Evolutionary conservation across 2,888 invertebrate species (phyloP).

Genomic region (Chloromyia formosa): DNA sequence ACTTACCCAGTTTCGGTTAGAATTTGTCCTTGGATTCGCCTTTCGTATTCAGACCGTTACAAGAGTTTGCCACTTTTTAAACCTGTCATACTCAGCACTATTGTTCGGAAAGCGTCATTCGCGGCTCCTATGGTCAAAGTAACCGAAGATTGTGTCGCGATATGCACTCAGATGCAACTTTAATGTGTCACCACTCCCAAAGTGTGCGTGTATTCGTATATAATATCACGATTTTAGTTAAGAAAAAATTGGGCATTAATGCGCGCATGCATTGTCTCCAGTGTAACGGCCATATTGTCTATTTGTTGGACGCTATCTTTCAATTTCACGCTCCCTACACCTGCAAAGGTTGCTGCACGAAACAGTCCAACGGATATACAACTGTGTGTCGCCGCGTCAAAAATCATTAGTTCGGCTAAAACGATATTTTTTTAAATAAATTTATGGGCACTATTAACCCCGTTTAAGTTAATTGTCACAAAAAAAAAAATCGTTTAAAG

Average conservation of each 20-base stretch:
- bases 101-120: slow-evolving; percentile 4
- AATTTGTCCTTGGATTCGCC: slow-evolving; percentile 3
- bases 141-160: slow-evolving; percentile 21
- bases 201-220: slow-evolving; percentile 16
- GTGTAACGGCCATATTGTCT: slow-evolving; percentile 38
- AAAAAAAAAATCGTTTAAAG: too few species aligned
- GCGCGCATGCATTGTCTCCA: slow-evolving; percentile 36
- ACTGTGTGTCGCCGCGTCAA: background rate
- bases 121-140: slow-evolving; percentile 2
- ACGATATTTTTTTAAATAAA: too few species aligned
- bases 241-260: slow-evolving; percentile 37
- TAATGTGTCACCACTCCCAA: slow-evolving; percentile 36
- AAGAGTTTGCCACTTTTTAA: too few species aligned
- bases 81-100: too few species aligned
- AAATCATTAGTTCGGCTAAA: too few species aligned
- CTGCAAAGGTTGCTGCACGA: slow-evolving; percentile 6
- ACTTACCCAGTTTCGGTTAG: background rate
- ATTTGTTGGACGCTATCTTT: slow-evolving; percentile 21
- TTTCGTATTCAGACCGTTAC: too few species aligned
- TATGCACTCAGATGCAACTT: slow-evolving; percentile 27
- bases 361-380: slow-evolving; percentile 27
- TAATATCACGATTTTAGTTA: slow-evolving; percentile 13
- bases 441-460: too few species aligned
- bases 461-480: too few species aligned
- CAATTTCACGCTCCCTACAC: slow-evolving; percentile 27